A percentile compares a stretch with the other conserved stretches of the same genome.
phyloP scores from a whole-genome alignment of 2,888 invertebrate species.

The Hirtodrosophila confusa region DNA sequence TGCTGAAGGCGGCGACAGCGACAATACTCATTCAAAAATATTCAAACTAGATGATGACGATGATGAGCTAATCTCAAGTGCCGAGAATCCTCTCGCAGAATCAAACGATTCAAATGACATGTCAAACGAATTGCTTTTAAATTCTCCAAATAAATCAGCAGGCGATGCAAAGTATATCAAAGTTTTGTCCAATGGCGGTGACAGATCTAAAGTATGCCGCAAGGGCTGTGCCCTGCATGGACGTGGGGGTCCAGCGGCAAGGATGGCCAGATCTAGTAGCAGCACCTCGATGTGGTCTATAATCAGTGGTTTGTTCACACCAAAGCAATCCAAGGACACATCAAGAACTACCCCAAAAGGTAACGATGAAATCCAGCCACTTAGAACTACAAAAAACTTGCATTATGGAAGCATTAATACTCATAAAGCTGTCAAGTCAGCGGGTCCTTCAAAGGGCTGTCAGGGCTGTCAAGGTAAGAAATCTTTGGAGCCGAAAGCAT shows the following conservation, averaged over 20 bases:
- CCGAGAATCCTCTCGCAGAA: constrained; percentile 5
- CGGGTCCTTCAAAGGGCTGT: not conserved
- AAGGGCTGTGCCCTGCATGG: not conserved
- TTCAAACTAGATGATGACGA: not conserved
- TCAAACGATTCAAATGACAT: constrained; percentile 25
- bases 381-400: not conserved
- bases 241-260: not conserved
- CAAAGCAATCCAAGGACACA: not conserved
- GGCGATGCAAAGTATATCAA: constrained; percentile 47
- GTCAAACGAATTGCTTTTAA: constrained; percentile 39
- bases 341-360: not conserved
- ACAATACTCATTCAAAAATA: not conserved
- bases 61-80: not conserved
- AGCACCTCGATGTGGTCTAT: constrained; percentile 37
- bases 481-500: not conserved
- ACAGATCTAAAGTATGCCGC: not conserved
- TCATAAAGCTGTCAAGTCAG: not conserved
- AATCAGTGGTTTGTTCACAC: constrained; percentile 22
- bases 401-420: constrained; percentile 23
- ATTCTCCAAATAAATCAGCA: constrained; percentile 51
- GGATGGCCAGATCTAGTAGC: not conserved
- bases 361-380: constrained; percentile 17
- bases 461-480: constrained; percentile 11
- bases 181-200: not conserved
- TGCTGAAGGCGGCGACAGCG: constrained; percentile 6